Percentiles rank a stretch among this genome's conserved stretches.
Conservation (phyloP, 2,888 invertebrate genomes). For the Limulus polyphemus region DNA sequence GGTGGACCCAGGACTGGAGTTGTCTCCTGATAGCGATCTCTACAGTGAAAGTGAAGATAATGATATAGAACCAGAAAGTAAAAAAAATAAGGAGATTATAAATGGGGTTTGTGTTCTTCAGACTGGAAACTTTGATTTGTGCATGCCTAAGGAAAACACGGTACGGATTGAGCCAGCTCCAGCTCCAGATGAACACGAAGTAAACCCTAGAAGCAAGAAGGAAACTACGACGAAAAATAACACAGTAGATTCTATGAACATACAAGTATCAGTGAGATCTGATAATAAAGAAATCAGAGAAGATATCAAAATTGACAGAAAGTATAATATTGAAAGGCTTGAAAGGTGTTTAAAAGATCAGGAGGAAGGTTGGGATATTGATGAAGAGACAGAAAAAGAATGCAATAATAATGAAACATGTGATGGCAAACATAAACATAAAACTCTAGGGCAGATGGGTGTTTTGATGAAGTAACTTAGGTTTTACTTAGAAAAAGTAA, state of each 20-base stretch:
- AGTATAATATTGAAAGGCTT: conserved; percentile 21
- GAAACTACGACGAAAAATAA: too few relatives aligned
- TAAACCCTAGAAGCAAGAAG: too few relatives aligned
- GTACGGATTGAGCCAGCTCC: conserved; percentile 64
- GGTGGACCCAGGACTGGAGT: conserved; percentile 69
- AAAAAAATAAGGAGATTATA: conserved; percentile 61
- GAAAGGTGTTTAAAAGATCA: conserved; percentile 19
- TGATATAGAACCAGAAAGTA: conserved; percentile 22
- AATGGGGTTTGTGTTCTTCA: conserved; percentile 89
- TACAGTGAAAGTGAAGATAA: conserved; percentile 29
- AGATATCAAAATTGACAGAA: conserved; percentile 10
- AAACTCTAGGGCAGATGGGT: too few relatives aligned
- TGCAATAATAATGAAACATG: background rate
- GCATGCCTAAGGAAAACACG: conserved; percentile 46
- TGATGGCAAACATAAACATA: too few relatives aligned
- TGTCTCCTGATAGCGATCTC: conserved; percentile 31
- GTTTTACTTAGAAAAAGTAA: too few relatives aligned
- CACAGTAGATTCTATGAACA: too few relatives aligned
- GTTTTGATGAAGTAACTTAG: too few relatives aligned
- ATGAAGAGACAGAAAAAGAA: conserved; percentile 13
- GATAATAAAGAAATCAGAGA: too few relatives aligned
- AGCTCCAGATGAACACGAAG: conserved; percentile 43
- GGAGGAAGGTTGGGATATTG: conserved; percentile 26
- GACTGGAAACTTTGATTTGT: conserved; percentile 53
- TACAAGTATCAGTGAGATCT: too few relatives aligned